These are phyloP conservation scores for Periplaneta americana DNA, from an alignment of 1,140 invertebrate genomes.

Conservation along the genomic window DNA sequence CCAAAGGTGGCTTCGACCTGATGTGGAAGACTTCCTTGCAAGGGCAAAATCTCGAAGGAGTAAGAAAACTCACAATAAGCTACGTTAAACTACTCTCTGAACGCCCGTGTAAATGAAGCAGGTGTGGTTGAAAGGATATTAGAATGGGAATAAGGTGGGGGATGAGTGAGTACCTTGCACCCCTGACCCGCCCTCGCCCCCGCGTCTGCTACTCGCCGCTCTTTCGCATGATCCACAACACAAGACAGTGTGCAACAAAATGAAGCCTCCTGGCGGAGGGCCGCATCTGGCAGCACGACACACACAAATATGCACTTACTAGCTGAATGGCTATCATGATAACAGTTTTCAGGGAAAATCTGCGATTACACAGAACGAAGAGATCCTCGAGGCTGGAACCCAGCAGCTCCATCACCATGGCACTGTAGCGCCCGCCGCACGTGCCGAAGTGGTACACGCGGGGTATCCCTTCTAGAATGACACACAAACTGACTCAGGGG, in stretches of 20 bases:
- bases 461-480: conserved; percentile 64
- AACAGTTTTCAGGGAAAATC: conserved; percentile 75
- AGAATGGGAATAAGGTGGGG: neutral
- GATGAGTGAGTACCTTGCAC: neutral
- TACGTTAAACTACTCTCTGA: too few species aligned
- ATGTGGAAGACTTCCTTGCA: too few species aligned
- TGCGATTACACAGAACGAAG: conserved; percentile 69
- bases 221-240: neutral
- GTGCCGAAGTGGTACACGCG: conserved; percentile 83
- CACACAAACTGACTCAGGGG: neutral
- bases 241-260: neutral
- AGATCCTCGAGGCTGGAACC: conserved; percentile 77
- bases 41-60: too few species aligned
- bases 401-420: conserved; percentile 68
- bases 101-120: too few species aligned
- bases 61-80: too few species aligned
- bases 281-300: too few species aligned
- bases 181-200: too few species aligned
- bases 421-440: conserved; percentile 78
- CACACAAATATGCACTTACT: conserved; percentile 33
- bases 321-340: conserved; percentile 73
- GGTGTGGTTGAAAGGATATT: too few species aligned
- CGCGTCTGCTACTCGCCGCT: neutral
- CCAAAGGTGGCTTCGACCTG: too few species aligned
- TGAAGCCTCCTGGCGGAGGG: too few species aligned